Evolutionary conservation across 1,140 invertebrate species (phyloP), one percentile per base, ranked within the genome.

Genomic region (Euwallacea fornicatus): DNA sequence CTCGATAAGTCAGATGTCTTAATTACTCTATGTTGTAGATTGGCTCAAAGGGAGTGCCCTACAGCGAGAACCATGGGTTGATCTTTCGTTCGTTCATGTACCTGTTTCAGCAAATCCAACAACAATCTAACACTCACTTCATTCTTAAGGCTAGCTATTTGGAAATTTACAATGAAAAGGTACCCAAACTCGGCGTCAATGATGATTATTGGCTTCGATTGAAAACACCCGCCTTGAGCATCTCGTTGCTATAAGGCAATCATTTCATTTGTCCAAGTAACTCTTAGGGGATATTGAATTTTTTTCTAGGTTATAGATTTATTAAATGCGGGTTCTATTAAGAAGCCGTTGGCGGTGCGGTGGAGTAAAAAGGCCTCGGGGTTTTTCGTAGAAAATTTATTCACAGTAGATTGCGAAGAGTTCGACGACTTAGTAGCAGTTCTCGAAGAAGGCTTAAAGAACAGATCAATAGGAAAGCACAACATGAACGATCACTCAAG

Each of bases 401-500:
- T 97, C 81, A 94, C 91, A 1, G 94, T 97, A 0, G 93, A 97
- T 78, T 98, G 96, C 79, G 93, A 96, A 81, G 91, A 96, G 76
- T 83, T 96, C n/a, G 95, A 97, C 76, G 96, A 98, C 82, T 84
- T 98, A 43, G 86, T 96, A 73, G 95, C 95, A 6, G 95, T 98
- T 50, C 83, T 98, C 21, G 95, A 97, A 86, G 96, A 97, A 90
- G 96, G 96, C 92, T 90, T 94, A 87, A 87, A 89, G 68, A 95
- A 96, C 81, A 85, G 94, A 67, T 89, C 93, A 7, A 88, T 95
- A 2, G 94, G 95, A 54, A 83, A 89, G 16, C 97, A 98, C 81
- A 93, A 94, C 72, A 98, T 98, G 96, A 99, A 99, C 81, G 92
- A 96, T 61, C 89, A 96, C 81, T 98, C 95, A 0, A 97, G 94